Evolutionary conservation across 2,888 invertebrate genomes (phyloP).

Genomic region (Lasius fuliginosus): DNA sequence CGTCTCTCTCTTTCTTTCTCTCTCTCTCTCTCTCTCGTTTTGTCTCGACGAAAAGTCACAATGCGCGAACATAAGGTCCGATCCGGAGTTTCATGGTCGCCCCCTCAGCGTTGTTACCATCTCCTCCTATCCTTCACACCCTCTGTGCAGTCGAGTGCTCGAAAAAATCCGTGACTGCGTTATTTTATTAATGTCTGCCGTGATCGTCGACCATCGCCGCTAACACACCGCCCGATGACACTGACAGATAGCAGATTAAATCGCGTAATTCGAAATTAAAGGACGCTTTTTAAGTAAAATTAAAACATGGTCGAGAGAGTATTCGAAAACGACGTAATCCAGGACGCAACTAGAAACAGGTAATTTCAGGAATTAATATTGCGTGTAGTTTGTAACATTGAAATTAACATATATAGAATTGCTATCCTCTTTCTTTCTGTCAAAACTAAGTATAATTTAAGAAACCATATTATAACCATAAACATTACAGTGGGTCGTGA

Average conservation of each 20-base stretch:
- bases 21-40: slow-evolving; percentile 23
- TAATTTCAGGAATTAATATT: slow-evolving; percentile 12
- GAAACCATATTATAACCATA: neutral
- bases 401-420: neutral
- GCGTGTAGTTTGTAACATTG: neutral
- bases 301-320: neutral
- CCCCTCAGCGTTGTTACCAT: slow-evolving; percentile 27
- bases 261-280: slow-evolving; percentile 13
- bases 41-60: slow-evolving; percentile 65
- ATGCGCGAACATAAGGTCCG: slow-evolving; percentile 83
- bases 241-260: slow-evolving; percentile 51
- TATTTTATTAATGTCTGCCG: slow-evolving; percentile 78
- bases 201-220: slow-evolving; percentile 64
- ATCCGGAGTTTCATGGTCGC: slow-evolving; percentile 56
- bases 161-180: slow-evolving; percentile 79
- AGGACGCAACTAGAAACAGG: neutral
- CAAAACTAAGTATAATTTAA: neutral
- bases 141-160: slow-evolving; percentile 66
- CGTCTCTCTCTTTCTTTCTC: slow-evolving; percentile 30
- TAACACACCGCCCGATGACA: slow-evolving; percentile 60
- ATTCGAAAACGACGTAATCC: neutral
- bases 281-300: slow-evolving; percentile 26
- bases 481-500: neutral
- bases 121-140: slow-evolving; percentile 61
- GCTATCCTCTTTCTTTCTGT: neutral